These are phyloP conservation scores for Plestiodon gilberti DNA, from an alignment of 2,113 vertebrate genomes.

Conservation along the genomic window DNA sequence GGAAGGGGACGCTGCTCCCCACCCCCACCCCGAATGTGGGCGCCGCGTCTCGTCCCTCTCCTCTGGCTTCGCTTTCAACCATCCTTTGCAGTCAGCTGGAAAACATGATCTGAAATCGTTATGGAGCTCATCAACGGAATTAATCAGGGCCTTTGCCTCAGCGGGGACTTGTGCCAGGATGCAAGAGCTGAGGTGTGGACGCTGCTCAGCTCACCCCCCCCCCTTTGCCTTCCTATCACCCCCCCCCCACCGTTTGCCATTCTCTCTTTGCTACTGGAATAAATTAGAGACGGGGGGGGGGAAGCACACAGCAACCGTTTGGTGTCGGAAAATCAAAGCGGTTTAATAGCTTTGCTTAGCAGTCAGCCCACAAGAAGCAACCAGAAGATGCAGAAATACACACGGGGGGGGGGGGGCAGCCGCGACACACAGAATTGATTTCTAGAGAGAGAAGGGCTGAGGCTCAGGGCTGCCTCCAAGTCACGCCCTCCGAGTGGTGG, in stretches of 20 bases:
- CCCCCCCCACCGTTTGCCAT: neutral
- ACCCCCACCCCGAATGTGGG: neutral
- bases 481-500: neutral
- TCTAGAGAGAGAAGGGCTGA: neutral
- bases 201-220: neutral
- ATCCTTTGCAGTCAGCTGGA: neutral
- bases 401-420: neutral
- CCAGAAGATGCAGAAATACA: neutral
- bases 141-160: slow-evolving; percentile 1
- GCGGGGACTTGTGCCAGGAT: neutral
- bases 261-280: neutral
- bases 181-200: neutral
- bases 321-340: neutral
- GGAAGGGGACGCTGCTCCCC: neutral
- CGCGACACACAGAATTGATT: neutral
- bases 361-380: neutral
- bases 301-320: neutral
- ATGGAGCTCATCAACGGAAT: neutral
- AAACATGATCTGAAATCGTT: slow-evolving; percentile 13
- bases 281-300: neutral
- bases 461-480: too few relatives aligned
- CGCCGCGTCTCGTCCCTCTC: neutral
- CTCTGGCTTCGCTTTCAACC: neutral
- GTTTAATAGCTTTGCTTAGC: neutral
- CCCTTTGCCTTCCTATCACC: neutral